Evolutionary conservation across 2,113 vertebrate species (phyloP).

Genomic region (Silurus glanis): DNA sequence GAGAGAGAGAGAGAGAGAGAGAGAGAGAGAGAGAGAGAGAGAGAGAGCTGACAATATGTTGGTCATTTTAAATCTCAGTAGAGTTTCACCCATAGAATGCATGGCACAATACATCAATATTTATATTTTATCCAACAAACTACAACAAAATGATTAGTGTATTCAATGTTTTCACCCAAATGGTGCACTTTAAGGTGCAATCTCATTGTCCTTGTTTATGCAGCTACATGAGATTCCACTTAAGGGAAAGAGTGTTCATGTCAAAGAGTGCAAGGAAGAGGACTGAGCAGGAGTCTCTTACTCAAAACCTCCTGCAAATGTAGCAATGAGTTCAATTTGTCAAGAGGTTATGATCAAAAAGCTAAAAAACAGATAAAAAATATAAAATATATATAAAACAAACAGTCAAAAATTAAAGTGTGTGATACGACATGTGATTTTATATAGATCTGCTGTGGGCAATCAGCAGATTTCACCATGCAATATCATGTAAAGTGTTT

Average conservation of each 20-base stretch:
- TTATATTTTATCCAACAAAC: conserved; percentile 7
- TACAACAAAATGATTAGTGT: conserved; percentile 19
- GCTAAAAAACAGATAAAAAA: neutral
- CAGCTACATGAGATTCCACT: neutral
- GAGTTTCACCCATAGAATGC: neutral
- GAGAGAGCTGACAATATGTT: conserved; percentile 27
- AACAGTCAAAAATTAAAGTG: neutral
- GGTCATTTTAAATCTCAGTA: conserved; percentile 4
- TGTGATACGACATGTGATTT: neutral
- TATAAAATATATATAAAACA: neutral
- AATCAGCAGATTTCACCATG: neutral
- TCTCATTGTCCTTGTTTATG: neutral
- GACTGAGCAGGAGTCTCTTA: neutral
- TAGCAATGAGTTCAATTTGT: too few species aligned
- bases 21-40: neutral
- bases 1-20: fast-evolving
- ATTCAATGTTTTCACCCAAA: neutral
- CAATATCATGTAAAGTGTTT: neutral
- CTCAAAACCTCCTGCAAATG: neutral
- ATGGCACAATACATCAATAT: conserved; percentile 19
- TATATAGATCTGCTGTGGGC: neutral
- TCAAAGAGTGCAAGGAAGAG: neutral
- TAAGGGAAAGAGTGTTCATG: neutral
- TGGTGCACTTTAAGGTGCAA: neutral
- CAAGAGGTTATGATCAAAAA: neutral